These are phyloP conservation scores for Ellobium chinense DNA, from an alignment of 2,888 invertebrate genomes.

Conservation along the genomic window DNA sequence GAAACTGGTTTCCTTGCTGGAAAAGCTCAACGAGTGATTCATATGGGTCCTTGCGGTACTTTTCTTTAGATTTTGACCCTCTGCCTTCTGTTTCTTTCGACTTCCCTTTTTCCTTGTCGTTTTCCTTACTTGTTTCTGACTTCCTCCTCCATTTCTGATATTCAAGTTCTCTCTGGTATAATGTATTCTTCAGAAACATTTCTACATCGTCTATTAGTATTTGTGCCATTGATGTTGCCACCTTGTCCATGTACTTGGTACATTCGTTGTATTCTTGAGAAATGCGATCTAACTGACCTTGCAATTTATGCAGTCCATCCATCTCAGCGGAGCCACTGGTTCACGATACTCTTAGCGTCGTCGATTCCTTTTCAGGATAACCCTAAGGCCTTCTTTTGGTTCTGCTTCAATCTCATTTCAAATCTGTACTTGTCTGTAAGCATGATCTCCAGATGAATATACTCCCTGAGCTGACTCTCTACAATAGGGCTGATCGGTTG, in stretches of 20 bases:
- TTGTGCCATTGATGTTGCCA: slow-evolving; percentile 20
- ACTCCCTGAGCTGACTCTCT: slow-evolving; percentile 59
- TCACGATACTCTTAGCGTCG: slow-evolving; percentile 52
- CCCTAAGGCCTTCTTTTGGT: slow-evolving; percentile 56
- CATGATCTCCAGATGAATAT: slow-evolving; percentile 58
- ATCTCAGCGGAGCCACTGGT: slow-evolving; percentile 35
- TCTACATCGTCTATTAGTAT: slow-evolving; percentile 14
- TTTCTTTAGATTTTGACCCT: background rate
- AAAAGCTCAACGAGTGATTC: background rate
- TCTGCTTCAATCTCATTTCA: slow-evolving; percentile 55
- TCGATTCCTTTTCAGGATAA: slow-evolving; percentile 47
- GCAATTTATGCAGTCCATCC: slow-evolving; percentile 50
- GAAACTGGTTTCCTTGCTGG: background rate
- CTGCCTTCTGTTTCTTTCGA: background rate
- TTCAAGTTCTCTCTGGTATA: slow-evolving; percentile 52
- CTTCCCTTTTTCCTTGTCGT: background rate
- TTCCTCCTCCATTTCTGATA: slow-evolving; percentile 20
- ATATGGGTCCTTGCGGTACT: background rate
- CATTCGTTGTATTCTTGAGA: slow-evolving; percentile 59
- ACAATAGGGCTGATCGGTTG: slow-evolving; percentile 58
- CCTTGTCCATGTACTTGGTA: slow-evolving; percentile 52
- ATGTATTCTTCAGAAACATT: slow-evolving; percentile 39
- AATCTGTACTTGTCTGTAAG: slow-evolving; percentile 57
- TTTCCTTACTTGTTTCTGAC: background rate
- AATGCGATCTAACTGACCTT: slow-evolving; percentile 51